Conservation (phyloP, 2,888 invertebrate species). For the Diogma glabrata region DNA sequence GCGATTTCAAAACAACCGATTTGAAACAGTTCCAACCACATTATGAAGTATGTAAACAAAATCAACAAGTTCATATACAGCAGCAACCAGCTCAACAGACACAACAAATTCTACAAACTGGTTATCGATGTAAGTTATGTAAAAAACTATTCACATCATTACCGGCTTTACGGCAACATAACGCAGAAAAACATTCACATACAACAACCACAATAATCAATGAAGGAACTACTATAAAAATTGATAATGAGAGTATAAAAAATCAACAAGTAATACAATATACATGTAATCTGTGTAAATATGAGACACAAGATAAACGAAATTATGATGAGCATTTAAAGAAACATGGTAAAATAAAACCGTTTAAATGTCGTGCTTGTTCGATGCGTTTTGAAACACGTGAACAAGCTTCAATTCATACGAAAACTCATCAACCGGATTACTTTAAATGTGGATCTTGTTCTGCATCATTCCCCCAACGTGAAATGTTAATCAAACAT, state of each 20-base stretch:
- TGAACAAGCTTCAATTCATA: conserved; percentile 35
- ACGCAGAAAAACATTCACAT: conserved; percentile 31
- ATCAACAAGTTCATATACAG: neutral
- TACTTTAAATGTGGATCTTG: conserved; percentile 37
- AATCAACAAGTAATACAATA: conserved; percentile 20
- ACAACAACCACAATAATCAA: neutral
- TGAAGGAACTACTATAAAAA: conserved; percentile 1
- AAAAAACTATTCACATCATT: conserved; percentile 34
- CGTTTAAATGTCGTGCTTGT: conserved; percentile 38
- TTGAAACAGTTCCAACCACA: conserved; percentile 36
- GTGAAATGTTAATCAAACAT: conserved; percentile 35
- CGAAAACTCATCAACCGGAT: conserved; percentile 36
- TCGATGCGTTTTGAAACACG: conserved; percentile 36
- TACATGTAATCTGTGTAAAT: conserved; percentile 35
- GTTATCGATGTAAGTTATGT: conserved; percentile 31
- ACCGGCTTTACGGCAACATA: conserved; percentile 34
- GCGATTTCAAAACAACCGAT: conserved; percentile 37
- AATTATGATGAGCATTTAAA: conserved; percentile 35
- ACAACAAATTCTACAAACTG: conserved; percentile 24
- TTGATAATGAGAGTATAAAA: neutral
- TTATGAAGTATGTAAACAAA: conserved; percentile 34
- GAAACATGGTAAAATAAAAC: conserved; percentile 36
- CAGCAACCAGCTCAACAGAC: neutral
- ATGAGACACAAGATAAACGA: conserved; percentile 34
- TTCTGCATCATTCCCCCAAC: conserved; percentile 33